Conservation (phyloP, 30 jellyfish, hydroid and myxozoan genomes). For the Phacellophora camtschatica region DNA sequence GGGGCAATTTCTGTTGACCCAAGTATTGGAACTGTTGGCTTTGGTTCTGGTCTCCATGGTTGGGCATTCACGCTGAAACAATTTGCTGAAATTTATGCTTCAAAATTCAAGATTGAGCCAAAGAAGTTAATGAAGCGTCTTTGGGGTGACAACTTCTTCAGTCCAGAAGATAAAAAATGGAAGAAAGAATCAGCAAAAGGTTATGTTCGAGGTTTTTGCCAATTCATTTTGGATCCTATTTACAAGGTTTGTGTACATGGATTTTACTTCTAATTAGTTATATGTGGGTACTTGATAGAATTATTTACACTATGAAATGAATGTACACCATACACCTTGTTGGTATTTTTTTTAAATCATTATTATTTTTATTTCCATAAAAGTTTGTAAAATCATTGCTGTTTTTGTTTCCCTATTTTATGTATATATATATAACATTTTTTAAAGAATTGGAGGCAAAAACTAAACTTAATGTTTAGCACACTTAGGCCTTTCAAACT, state of each 20-base stretch:
- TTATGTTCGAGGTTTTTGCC: slow-evolving; percentile 90
- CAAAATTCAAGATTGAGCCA: slow-evolving; percentile 93
- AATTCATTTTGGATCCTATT: slow-evolving; percentile 93
- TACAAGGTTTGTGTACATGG: slow-evolving; percentile 60
- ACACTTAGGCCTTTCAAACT: too few relatives aligned
- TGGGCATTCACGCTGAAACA: slow-evolving; percentile 98
- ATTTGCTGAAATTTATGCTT: slow-evolving; percentile 94
- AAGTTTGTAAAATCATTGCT: too few relatives aligned
- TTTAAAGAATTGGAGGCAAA: too few relatives aligned
- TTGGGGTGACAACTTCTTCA: slow-evolving; percentile 99
- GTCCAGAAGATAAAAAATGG: slow-evolving; percentile 95
- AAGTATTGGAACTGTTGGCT: slow-evolving; percentile 94
- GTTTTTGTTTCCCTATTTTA: too few relatives aligned
- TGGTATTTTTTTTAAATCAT: too few relatives aligned
- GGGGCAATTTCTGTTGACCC: slow-evolving; percentile 98
- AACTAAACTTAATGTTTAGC: too few relatives aligned
- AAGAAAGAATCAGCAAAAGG: slow-evolving; percentile 81
- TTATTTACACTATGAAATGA: too few relatives aligned
- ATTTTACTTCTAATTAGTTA: too few relatives aligned
- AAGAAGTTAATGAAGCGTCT: slow-evolving; percentile 86
- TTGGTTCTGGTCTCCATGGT: slow-evolving; percentile 99
- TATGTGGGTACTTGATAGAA: too few relatives aligned
- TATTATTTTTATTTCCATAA: too few relatives aligned
- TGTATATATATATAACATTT: too few relatives aligned
- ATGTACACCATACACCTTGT: too few relatives aligned